phyloP scores from a whole-genome alignment of 1,140 invertebrate species.

The Anthonomus grandis region DNA sequence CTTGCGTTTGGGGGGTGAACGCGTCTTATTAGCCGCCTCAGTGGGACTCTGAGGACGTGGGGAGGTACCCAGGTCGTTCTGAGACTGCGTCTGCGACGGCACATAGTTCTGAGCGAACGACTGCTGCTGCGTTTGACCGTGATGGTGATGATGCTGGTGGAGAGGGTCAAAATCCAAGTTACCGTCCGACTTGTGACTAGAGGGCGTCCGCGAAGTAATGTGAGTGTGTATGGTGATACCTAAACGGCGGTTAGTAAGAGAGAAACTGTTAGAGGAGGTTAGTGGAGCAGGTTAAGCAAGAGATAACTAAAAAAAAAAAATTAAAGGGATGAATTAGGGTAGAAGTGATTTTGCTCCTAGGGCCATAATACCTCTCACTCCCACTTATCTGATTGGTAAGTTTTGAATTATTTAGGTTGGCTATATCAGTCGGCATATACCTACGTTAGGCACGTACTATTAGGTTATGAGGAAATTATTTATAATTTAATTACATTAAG shows the following conservation, averaged over 20 bases:
- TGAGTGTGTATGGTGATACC: slow-evolving; percentile 35
- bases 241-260: slow-evolving; percentile 18
- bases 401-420: too few relatives aligned
- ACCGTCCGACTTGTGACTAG: slow-evolving; percentile 45
- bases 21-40: slow-evolving; percentile 32
- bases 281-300: background rate
- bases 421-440: too few relatives aligned
- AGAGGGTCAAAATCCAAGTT: too few relatives aligned
- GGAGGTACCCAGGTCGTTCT: slow-evolving; percentile 38
- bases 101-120: slow-evolving; percentile 40
- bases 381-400: too few relatives aligned
- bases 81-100: slow-evolving; percentile 44
- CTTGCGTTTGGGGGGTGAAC: slow-evolving; percentile 50
- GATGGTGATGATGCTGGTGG: too few relatives aligned
- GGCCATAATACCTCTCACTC: too few relatives aligned
- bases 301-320: too few relatives aligned
- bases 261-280: background rate
- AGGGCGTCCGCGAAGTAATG: slow-evolving; percentile 47
- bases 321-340: too few relatives aligned
- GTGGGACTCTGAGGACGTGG: slow-evolving; percentile 20
- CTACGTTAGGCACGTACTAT: too few relatives aligned
- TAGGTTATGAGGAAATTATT: too few relatives aligned
- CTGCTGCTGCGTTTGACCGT: slow-evolving; percentile 22
- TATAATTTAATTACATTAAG: too few relatives aligned
- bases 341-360: too few relatives aligned